A percentile compares a stretch with the other conserved stretches of the same genome.
Evolutionary conservation across 2,888 invertebrate species (phyloP).

Genomic region (Eupithecia pulchellata): DNA sequence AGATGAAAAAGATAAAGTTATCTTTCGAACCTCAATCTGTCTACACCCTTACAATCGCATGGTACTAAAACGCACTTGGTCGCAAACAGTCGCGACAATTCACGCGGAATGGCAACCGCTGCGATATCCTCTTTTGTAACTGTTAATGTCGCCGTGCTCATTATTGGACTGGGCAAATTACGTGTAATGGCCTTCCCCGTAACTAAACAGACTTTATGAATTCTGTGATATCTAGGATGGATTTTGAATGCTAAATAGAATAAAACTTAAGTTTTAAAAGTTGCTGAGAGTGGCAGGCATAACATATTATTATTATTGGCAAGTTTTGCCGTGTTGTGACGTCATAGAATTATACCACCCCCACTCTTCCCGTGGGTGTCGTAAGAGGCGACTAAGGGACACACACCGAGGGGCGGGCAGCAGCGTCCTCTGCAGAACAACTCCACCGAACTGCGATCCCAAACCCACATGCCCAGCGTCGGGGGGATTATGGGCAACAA

Average conservation of each 20-base stretch:
- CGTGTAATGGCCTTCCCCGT: background rate
- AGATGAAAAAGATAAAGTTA: too few relatives aligned
- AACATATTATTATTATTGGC: background rate
- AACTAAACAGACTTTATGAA: background rate
- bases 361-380: too few relatives aligned
- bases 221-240: background rate
- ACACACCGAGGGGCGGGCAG: too few relatives aligned
- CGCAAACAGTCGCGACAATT: conserved; percentile 47
- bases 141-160: conserved; percentile 35
- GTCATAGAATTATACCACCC: too few relatives aligned
- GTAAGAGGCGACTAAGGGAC: too few relatives aligned
- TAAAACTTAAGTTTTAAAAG: background rate
- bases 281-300: background rate
- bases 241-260: background rate
- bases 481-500: too few relatives aligned
- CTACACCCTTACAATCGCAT: conserved; percentile 40
- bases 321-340: too few relatives aligned
- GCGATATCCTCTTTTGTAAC: conserved; percentile 34
- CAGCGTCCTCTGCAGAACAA: too few relatives aligned
- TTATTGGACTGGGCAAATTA: conserved; percentile 18
- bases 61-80: conserved; percentile 57
- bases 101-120: conserved; percentile 44
- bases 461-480: too few relatives aligned
- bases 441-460: too few relatives aligned
- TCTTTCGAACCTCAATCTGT: conserved; percentile 12